Evolutionary conservation across 2,113 vertebrate species (phyloP).

Genomic region (Clarias gariepinus): DNA sequence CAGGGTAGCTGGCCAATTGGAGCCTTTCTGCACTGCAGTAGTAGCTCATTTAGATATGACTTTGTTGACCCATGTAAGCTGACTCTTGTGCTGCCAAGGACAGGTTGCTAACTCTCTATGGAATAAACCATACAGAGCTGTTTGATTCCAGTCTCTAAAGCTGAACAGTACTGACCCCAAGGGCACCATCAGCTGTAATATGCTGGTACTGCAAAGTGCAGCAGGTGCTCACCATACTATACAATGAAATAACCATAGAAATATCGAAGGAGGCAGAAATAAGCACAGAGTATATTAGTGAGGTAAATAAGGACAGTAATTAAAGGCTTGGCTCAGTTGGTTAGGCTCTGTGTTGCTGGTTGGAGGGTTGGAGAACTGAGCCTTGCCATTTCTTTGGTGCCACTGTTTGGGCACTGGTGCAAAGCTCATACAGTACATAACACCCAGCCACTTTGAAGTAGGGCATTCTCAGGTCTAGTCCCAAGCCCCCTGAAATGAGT

Average conservation of each 20-base stretch:
- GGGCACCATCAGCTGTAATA: not conserved
- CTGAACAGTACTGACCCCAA: not conserved
- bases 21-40: not conserved
- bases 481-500: too few species aligned
- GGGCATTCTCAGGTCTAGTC: too few species aligned
- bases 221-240: not conserved
- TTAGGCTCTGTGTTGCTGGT: too few species aligned
- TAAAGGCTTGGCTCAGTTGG: too few species aligned
- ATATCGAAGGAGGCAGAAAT: not conserved
- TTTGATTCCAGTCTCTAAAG: not conserved
- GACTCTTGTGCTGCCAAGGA: not conserved
- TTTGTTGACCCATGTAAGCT: not conserved
- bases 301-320: too few species aligned
- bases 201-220: not conserved
- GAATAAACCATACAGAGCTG: not conserved
- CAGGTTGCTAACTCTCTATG: not conserved
- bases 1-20: too few species aligned
- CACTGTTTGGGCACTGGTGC: too few species aligned
- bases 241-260: not conserved
- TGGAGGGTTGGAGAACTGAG: too few species aligned
- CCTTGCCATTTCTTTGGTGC: too few species aligned
- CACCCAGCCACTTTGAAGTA: too few species aligned
- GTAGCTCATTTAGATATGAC: not conserved
- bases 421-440: too few species aligned
- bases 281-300: not conserved